A percentile compares a stretch with the other conserved stretches of the same genome.
These are phyloP conservation scores for Cassiopea xamachana DNA, from an alignment of 30 jellyfish, hydroid and myxozoan genomes.

Conservation along the genomic window DNA sequence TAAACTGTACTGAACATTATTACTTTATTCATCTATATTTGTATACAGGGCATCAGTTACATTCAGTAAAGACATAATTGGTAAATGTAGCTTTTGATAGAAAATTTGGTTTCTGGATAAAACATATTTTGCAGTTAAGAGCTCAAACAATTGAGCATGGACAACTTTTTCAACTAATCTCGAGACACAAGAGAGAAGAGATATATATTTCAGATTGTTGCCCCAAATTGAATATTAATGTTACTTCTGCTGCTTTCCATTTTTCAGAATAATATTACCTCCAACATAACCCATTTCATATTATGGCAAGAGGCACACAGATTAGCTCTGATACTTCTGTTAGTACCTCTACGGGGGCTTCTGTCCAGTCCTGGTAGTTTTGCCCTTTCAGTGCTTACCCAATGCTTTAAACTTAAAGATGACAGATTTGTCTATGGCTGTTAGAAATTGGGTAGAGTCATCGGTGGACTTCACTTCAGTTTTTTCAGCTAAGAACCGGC, in stretches of 20 bases:
- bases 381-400: neutral
- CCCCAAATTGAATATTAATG: conserved; percentile 30
- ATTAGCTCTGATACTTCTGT: conserved; percentile 3
- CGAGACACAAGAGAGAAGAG: conserved; percentile 15
- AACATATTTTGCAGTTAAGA: conserved; percentile 13
- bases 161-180: conserved; percentile 33
- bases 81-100: conserved; percentile 36
- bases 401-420: too few species aligned
- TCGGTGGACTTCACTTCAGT: conserved; percentile 39
- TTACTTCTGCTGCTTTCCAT: conserved; percentile 22
- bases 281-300: neutral
- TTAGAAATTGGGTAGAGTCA: too few species aligned
- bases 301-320: neutral
- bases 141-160: conserved; percentile 24
- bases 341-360: conserved; percentile 16
- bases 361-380: conserved; percentile 15
- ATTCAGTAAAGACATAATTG: conserved; percentile 9
- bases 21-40: conserved; percentile 4
- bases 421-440: too few species aligned
- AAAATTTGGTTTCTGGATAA: conserved; percentile 31
- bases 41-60: conserved; percentile 50
- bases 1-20: conserved; percentile 5
- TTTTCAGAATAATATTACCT: neutral
- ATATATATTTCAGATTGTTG: conserved; percentile 1
- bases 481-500: conserved; percentile 3